These are phyloP conservation scores for Manis pentadactyla DNA, from an alignment of 2,797 vertebrate genomes.

Conservation along the genomic window DNA sequence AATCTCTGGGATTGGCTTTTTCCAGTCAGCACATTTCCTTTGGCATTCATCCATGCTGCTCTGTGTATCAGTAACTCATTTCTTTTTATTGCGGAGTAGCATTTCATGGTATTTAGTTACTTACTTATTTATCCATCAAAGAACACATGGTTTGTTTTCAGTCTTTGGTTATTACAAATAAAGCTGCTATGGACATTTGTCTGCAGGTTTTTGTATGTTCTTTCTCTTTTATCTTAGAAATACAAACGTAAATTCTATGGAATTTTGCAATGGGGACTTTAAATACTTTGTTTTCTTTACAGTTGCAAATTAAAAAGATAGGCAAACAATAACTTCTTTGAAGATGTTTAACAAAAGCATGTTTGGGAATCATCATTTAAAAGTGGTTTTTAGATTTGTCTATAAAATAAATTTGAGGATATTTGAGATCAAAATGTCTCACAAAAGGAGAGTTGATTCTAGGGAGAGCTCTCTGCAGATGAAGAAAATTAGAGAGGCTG, in stretches of 20 bases:
- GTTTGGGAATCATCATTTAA: neutral
- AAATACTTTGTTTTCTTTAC: conserved; percentile 35
- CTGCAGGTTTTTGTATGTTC: neutral
- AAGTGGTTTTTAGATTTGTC: conserved; percentile 30
- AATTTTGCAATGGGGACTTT: neutral
- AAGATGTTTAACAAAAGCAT: neutral
- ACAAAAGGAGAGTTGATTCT: neutral
- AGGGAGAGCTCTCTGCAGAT: neutral
- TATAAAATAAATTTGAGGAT: conserved; percentile 16
- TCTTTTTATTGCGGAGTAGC: neutral
- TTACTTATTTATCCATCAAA: neutral
- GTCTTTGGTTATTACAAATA: neutral
- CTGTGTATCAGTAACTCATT: neutral
- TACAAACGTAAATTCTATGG: neutral
- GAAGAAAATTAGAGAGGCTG: neutral
- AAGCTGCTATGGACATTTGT: neutral
- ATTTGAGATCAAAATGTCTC: conserved; percentile 16
- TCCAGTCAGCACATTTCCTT: neutral
- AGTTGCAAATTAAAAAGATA: neutral
- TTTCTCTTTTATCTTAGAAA: neutral
- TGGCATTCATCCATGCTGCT: neutral
- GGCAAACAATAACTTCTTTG: neutral
- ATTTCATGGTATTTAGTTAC: neutral
- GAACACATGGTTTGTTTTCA: neutral
- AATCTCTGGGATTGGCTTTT: neutral